Conservation (phyloP, 2,797 vertebrate genomes). For the Anomalospiza imberbis region DNA sequence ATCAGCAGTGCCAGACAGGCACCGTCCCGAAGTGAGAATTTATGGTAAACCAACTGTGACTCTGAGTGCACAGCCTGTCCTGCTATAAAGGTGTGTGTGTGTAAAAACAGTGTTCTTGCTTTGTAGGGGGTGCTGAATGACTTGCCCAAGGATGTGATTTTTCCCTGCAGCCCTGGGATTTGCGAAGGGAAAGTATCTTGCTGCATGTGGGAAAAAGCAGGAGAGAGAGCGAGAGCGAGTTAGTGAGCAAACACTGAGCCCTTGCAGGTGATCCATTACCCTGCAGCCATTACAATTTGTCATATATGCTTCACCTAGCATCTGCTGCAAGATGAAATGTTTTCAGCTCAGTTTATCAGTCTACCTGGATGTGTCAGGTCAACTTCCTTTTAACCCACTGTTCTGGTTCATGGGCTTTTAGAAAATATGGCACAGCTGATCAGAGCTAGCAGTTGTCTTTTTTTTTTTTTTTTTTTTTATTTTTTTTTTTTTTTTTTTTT, state of each 20-base stretch:
- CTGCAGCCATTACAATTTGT: constrained; percentile 80
- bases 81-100: rapidly evolving
- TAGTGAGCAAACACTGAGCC: not conserved
- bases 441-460: constrained; percentile 49
- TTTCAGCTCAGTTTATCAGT: constrained; percentile 83
- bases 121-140: not conserved
- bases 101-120: not conserved
- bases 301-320: constrained; percentile 84
- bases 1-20: not conserved
- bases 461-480: not conserved
- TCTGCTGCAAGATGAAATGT: constrained; percentile 83
- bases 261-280: constrained; percentile 78
- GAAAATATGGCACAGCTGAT: constrained; percentile 81
- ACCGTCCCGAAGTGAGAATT: not conserved
- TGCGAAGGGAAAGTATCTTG: not conserved
- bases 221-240: not conserved
- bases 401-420: constrained; percentile 84
- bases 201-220: rapidly evolving
- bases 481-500: not conserved
- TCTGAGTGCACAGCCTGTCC: rapidly evolving
- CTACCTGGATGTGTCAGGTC: constrained; percentile 82
- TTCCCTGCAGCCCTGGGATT: not conserved
- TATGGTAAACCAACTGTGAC: not conserved
- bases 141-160: not conserved
- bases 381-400: constrained; percentile 86